phyloP scores from a whole-genome alignment of 2,113 vertebrate species.

The Bombycilla garrulus region DNA sequence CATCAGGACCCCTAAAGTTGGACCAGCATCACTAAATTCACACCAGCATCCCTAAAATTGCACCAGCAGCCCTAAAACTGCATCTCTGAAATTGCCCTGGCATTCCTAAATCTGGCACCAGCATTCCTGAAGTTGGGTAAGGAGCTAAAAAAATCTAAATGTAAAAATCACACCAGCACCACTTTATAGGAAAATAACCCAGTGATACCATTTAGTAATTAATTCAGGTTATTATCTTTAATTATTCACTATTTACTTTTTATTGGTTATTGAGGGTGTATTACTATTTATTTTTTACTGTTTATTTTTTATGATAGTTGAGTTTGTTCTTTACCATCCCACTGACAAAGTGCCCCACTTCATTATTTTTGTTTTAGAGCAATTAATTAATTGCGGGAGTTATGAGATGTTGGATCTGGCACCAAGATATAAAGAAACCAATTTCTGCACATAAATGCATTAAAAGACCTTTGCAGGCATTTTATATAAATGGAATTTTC shows the following conservation, averaged over 20 bases:
- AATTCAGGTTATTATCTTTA: neutral
- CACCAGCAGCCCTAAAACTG: neutral
- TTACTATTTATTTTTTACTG: neutral
- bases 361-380: neutral
- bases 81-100: fast-evolving
- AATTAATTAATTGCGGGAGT: neutral
- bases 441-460: neutral
- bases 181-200: neutral
- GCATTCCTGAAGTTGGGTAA: neutral
- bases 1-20: neutral
- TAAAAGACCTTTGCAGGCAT: neutral
- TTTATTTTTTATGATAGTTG: neutral
- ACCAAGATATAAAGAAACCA: neutral
- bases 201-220: neutral
- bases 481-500: neutral
- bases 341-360: neutral
- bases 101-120: neutral
- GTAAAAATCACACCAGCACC: neutral
- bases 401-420: neutral
- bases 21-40: neutral
- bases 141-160: neutral
- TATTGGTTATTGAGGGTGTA: neutral
- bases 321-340: neutral
- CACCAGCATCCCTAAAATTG: fast-evolving
- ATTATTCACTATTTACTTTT: neutral